phyloP scores from a whole-genome alignment of 2,797 vertebrate species.

The Distichodus sexfasciatus region DNA sequence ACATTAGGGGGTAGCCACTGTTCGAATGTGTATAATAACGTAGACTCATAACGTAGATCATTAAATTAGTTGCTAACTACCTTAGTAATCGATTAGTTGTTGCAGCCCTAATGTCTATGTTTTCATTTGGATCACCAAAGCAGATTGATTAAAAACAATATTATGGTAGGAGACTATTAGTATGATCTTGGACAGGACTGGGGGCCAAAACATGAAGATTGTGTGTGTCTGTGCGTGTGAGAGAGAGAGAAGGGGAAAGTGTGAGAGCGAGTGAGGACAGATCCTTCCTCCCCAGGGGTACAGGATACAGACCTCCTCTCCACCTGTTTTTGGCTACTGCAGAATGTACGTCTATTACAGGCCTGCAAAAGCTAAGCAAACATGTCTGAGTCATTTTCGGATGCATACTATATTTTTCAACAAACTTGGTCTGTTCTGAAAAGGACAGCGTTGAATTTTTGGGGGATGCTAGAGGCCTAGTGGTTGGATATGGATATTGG shows the following conservation, averaged over 20 bases:
- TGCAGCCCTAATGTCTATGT: not conserved
- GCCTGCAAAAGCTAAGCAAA: slow-evolving; percentile 7
- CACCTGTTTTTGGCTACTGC: slow-evolving; percentile 37
- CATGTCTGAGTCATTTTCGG: too few species aligned
- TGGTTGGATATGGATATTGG: too few species aligned
- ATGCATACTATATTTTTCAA: too few species aligned
- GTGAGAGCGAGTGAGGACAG: slow-evolving; percentile 12
- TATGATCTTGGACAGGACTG: not conserved
- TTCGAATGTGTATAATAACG: too few species aligned
- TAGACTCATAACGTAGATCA: too few species aligned
- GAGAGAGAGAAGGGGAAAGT: not conserved
- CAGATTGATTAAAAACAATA: not conserved
- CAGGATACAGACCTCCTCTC: slow-evolving; percentile 23
- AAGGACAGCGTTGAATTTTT: too few species aligned
- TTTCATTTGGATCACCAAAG: slow-evolving; percentile 24
- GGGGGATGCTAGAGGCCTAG: too few species aligned
- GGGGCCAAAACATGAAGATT: not conserved
- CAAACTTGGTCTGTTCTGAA: too few species aligned
- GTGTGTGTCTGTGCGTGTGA: slow-evolving; percentile 12
- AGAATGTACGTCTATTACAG: not conserved
- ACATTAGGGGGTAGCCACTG: too few species aligned
- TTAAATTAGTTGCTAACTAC: too few species aligned
- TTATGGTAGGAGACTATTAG: not conserved
- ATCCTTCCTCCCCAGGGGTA: slow-evolving; percentile 30
- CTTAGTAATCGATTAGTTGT: too few species aligned